A percentile compares a stretch with the other conserved stretches of the same genome.
phyloP scores from a whole-genome alignment of 2,888 invertebrate genomes.

The Emmelina monodactyla region DNA sequence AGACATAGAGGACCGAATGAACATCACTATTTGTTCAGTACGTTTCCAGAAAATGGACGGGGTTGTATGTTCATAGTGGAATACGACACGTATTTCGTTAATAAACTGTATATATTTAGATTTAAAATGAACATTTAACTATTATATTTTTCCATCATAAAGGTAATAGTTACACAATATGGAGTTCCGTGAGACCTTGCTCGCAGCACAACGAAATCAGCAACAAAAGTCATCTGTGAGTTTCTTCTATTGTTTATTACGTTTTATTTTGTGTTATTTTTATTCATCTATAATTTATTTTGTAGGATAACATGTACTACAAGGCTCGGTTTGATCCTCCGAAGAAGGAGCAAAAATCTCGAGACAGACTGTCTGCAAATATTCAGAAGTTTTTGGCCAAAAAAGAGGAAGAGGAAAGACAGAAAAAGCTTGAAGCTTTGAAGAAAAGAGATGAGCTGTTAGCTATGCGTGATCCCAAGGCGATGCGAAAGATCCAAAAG shows the following conservation, averaged over 20 bases:
- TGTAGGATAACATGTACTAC: slow-evolving; percentile 67
- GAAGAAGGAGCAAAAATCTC: slow-evolving; percentile 77
- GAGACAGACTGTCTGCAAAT: slow-evolving; percentile 74
- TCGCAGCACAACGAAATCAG: slow-evolving; percentile 61
- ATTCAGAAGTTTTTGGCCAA: slow-evolving; percentile 84
- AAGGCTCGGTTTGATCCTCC: slow-evolving; percentile 83
- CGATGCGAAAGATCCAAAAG: slow-evolving; percentile 76
- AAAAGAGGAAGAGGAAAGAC: slow-evolving; percentile 80
- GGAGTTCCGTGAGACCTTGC: slow-evolving; percentile 57
- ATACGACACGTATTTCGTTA: slow-evolving; percentile 57
- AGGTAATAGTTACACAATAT: slow-evolving; percentile 18
- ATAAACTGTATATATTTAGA: no score
- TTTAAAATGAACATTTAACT: slow-evolving; percentile 40
- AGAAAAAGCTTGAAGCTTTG: slow-evolving; percentile 68
- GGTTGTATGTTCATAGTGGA: slow-evolving; percentile 42
- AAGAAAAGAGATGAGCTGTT: slow-evolving; percentile 71
- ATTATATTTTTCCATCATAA: not conserved
- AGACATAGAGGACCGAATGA: no score
- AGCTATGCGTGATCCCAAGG: slow-evolving; percentile 75
- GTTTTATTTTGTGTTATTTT: slow-evolving; percentile 4
- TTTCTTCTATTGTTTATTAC: slow-evolving; percentile 10
- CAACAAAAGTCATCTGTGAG: slow-evolving; percentile 63
- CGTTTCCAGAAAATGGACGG: slow-evolving; percentile 62
- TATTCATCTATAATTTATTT: slow-evolving; percentile 14
- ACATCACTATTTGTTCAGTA: slow-evolving; percentile 38